Evolutionary conservation across 2,113 vertebrate genomes (phyloP).

Genomic region (Nycticryphes semicollaris): DNA sequence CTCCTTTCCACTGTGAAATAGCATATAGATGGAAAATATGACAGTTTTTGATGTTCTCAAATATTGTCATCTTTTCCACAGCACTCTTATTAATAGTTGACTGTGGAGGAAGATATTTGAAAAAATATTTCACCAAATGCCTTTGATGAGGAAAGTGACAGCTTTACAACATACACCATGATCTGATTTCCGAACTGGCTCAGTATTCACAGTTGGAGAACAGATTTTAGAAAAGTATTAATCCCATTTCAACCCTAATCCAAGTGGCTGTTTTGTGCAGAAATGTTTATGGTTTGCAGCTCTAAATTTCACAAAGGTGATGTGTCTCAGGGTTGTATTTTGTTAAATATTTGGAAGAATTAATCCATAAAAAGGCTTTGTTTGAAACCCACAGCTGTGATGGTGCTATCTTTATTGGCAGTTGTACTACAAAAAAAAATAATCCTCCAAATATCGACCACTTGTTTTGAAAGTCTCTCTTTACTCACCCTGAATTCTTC

Average conservation of each 20-base stretch:
- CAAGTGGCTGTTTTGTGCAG: neutral
- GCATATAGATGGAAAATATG: conserved; percentile 17
- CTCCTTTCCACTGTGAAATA: conserved; percentile 29
- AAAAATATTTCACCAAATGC: conserved; percentile 22
- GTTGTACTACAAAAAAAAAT: neutral
- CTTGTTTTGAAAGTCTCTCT: neutral
- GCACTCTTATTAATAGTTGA: neutral
- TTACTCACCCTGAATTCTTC: neutral
- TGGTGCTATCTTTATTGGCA: neutral
- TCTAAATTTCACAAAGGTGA: neutral
- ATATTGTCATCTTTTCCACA: conserved; percentile 21
- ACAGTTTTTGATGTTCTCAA: neutral
- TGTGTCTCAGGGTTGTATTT: neutral
- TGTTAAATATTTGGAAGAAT: neutral
- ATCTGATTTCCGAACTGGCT: neutral
- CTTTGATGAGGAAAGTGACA: neutral
- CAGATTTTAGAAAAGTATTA: neutral
- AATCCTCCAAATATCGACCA: neutral
- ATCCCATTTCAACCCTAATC: neutral
- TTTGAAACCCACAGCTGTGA: neutral
- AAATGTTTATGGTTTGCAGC: neutral
- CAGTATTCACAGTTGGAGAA: neutral
- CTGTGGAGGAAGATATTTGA: neutral
- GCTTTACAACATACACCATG: neutral
- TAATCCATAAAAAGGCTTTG: neutral